Conservation (phyloP, 2,888 invertebrate species). For the Lamproptera curius region DNA sequence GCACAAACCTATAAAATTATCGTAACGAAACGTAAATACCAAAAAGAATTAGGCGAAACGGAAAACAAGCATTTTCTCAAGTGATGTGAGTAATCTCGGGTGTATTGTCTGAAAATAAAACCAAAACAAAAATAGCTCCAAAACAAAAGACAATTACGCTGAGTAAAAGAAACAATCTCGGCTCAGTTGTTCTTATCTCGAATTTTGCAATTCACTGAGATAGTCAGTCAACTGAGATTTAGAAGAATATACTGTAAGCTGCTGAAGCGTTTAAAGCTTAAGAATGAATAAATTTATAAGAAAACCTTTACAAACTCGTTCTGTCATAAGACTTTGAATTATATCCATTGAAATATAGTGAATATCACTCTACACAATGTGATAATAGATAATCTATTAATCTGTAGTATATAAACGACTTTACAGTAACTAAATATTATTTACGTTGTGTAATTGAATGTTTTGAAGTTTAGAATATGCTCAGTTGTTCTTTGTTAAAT, state of each 20-base stretch:
- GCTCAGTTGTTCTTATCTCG: conserved; percentile 4
- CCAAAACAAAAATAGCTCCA: not conserved
- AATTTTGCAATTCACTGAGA: conserved; percentile 2
- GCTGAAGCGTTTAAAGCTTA: not conserved
- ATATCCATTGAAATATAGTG: no score
- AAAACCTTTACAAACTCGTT: no score
- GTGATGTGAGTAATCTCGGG: conserved; percentile 12
- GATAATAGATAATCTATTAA: no score
- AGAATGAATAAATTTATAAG: no score
- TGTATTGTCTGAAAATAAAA: conserved; percentile 11
- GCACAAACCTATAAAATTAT: not conserved
- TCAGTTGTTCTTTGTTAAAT: no score
- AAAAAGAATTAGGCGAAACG: conserved; percentile 7
- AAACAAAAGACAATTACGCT: conserved; percentile 15
- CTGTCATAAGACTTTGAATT: no score
- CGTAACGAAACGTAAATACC: not conserved
- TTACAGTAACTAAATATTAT: no score
- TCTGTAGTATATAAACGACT: no score
- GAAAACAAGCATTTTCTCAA: conserved; percentile 6
- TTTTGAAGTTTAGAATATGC: no score
- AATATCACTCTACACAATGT: no score
- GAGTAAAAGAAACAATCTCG: conserved; percentile 10
- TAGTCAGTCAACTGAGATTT: not conserved
- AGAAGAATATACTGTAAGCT: not conserved
- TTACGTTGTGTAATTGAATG: no score